Evolutionary conservation across 1,140 invertebrate genomes (phyloP).

Genomic region (Hestina assimilis): DNA sequence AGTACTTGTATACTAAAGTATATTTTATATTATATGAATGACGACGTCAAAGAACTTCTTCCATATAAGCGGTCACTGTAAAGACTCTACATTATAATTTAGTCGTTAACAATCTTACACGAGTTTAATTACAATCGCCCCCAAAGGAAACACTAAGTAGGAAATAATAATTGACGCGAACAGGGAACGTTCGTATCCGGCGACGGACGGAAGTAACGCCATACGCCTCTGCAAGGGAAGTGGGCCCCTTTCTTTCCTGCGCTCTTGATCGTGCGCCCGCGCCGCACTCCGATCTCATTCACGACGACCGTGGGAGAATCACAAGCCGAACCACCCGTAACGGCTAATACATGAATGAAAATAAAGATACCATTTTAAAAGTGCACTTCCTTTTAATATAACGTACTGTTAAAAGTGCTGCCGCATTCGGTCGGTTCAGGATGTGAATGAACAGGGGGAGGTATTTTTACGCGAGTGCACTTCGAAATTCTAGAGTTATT

Average conservation of each 20-base stretch:
- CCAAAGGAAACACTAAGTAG: conserved; percentile 64
- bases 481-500: conserved; percentile 37
- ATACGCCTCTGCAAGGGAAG: conserved; percentile 54
- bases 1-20: too few relatives aligned
- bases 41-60: too few relatives aligned
- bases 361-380: conserved; percentile 43
- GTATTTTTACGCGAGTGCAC: conserved; percentile 41
- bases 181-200: conserved; percentile 57
- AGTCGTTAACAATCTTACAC: conserved; percentile 27
- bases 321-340: conserved; percentile 37
- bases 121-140: conserved; percentile 41
- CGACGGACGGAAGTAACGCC: conserved; percentile 52
- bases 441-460: conserved; percentile 47
- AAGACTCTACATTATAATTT: neutral
- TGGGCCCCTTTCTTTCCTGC: conserved; percentile 62
- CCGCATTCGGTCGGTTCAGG: conserved; percentile 38
- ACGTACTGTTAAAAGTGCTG: conserved; percentile 34
- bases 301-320: conserved; percentile 60
- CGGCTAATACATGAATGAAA: conserved; percentile 60
- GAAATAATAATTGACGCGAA: conserved; percentile 69
- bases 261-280: conserved; percentile 37
- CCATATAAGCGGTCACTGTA: too few relatives aligned
- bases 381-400: conserved; percentile 25
- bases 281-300: conserved; percentile 47
- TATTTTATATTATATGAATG: too few relatives aligned